Base-by-base conservation (phyloP, 2,888 invertebrate species). In the Drosophila algonquin region DNA sequence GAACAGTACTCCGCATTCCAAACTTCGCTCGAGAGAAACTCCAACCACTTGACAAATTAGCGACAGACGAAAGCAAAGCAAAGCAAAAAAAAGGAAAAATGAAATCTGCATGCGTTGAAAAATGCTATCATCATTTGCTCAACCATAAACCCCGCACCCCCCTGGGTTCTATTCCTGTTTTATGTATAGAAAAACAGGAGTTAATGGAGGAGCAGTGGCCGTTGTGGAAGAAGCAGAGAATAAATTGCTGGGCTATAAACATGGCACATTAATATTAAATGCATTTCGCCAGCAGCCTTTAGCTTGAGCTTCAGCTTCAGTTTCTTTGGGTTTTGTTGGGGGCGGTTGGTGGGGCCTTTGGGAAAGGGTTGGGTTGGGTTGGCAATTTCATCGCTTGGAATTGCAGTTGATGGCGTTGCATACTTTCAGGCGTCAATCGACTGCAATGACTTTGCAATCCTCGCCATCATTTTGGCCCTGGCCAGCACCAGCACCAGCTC, bases 241-340 rank as follows among this genome's bases (percentile, higher is more conserved):
- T 86, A 87, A 89, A 89, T 90, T 90, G 90, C 86, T 80, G 63
- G 40, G 77, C 70, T 76, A 87, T 87, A 85, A 90, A 81, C 81
- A 85, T 80, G 75, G 76, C 77, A 76, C 90, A 89, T 90, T 88
- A 90, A 90, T 90, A 88, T 89, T 87, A 89, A 89, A 89, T 90
- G 90, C 87, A 76, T 79, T 80, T 79, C 72, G 75, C 70, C 72
- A 54, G 58, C 63, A 65, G 35, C 57, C 21, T 12, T n/a, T 24
- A 55, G 68, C 50, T 50, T 55, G 59, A 44, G 62, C 53, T 45
- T 14, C 40, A 5, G 40, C 50, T 7, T 30, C 40, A 5, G 40
- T 50, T 30, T 8, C 30, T 30, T 54, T n/a, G 10, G 7, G 40
- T 40, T 1, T 6, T 5, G 14, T 14, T 5, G 5, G 35, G 5